A percentile compares a stretch with the other conserved stretches of the same genome.
Conservation (phyloP, 2,797 vertebrate species). For the Distichodus sexfasciatus region DNA sequence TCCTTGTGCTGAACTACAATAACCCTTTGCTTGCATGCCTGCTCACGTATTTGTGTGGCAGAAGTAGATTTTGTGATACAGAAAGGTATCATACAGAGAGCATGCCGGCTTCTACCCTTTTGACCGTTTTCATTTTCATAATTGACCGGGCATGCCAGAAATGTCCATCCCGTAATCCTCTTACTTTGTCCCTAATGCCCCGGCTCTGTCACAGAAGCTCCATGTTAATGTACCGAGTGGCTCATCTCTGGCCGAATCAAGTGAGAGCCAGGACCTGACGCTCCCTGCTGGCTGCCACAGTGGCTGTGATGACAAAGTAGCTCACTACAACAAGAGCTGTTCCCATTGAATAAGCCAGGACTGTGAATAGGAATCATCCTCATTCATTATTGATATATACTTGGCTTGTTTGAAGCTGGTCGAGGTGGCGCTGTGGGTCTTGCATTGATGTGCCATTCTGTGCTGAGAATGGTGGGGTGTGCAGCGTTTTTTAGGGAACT, state of each 20-base stretch:
- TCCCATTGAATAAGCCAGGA: slow-evolving; percentile 9
- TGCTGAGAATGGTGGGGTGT: background rate
- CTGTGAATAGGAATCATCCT: slow-evolving; percentile 26
- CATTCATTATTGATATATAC: slow-evolving; percentile 27
- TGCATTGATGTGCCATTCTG: background rate
- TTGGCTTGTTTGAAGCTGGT: background rate
- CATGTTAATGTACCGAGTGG: slow-evolving; percentile 44
- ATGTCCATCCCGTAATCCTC: slow-evolving; percentile 52
- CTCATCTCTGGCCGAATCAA: slow-evolving; percentile 8
- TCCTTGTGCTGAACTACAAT: slow-evolving; percentile 15
- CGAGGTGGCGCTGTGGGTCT: background rate
- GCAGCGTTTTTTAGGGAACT: background rate
- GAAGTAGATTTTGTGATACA: slow-evolving; percentile 15
- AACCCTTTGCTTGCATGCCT: background rate
- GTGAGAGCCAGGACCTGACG: slow-evolving; percentile 7
- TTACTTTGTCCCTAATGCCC: slow-evolving; percentile 48
- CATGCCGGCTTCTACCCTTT: slow-evolving; percentile 31
- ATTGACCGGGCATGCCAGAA: slow-evolving; percentile 48
- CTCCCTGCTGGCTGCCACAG: slow-evolving; percentile 17
- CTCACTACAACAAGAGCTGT: background rate
- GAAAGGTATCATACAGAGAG: slow-evolving; percentile 2
- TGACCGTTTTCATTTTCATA: slow-evolving; percentile 49
- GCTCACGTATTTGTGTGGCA: slow-evolving; percentile 4
- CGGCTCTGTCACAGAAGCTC: slow-evolving; percentile 26
- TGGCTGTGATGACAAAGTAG: slow-evolving; percentile 7